These are phyloP conservation scores for Leucosticte australis DNA, from an alignment of 2,113 vertebrate genomes.

Conservation along the genomic window DNA sequence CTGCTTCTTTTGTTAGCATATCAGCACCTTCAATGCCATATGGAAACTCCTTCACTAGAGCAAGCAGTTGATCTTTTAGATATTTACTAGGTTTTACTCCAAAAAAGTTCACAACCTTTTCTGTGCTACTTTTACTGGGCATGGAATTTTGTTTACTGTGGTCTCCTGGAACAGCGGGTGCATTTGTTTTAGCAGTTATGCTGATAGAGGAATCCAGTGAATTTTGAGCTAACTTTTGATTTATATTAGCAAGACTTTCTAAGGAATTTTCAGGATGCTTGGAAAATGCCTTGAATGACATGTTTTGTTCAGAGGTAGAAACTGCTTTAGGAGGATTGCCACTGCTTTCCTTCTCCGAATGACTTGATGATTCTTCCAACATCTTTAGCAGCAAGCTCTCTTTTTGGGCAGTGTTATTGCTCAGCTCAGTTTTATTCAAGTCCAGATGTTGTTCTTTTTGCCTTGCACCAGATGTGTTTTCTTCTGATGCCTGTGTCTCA, in stretches of 20 bases:
- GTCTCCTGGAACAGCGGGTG: background rate
- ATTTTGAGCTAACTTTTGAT: background rate
- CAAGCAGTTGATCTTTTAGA: slow-evolving; percentile 69
- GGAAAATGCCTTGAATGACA: background rate
- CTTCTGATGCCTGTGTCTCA: background rate
- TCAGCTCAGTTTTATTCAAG: background rate
- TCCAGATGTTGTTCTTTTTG: background rate
- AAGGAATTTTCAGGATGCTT: background rate
- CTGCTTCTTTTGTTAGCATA: background rate
- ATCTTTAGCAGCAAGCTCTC: background rate
- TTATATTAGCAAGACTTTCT: background rate
- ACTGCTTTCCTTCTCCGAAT: background rate
- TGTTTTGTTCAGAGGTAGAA: background rate
- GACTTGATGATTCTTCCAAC: background rate
- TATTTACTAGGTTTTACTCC: background rate
- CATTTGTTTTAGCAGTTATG: background rate
- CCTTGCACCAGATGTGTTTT: background rate
- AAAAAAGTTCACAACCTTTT: background rate
- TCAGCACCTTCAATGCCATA: slow-evolving; percentile 69
- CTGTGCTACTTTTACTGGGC: background rate
- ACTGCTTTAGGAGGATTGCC: background rate
- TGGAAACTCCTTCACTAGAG: slow-evolving; percentile 76
- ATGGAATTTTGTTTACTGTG: background rate
- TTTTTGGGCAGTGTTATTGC: background rate
- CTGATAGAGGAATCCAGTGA: background rate